Evolutionary conservation across 2,113 vertebrate species (phyloP), one percentile per base, ranked within the genome.

Genomic region (Erythrolamprus reginae): DNA sequence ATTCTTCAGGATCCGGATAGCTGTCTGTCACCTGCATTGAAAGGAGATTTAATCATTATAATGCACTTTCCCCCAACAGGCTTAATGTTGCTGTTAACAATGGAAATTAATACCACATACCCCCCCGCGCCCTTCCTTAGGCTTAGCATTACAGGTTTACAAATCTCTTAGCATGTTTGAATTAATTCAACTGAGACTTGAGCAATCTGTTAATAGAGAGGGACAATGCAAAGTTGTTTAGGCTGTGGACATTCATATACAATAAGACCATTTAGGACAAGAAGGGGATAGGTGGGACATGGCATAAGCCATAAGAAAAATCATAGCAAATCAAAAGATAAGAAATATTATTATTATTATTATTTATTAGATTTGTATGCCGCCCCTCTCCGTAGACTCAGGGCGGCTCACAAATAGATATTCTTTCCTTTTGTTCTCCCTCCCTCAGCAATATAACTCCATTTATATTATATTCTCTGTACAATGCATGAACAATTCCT

Each of bases 1-100:
- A 88, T 19, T 90, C 77, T 94, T 96, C 92, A 1, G 96, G 96
- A 45, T 96, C 94, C 45, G 95, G 91, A 50, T 89, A 88, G 87
- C 55, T 94, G 38, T 96, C 95, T 48, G 55, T 56, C 23, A 96
- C 94, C 96, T 97, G 53, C 10, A 42, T 58, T 7, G 52, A 93
- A 86, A 88, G 21, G 45, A 90, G 42, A 88, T 0, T 47, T 47
- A 65, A 42, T 2, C 17, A 0, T 77, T 89, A 45, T 42, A 5
- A 45, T 48, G 50, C 0, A 38, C 82, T 5, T 28, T 38, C 55
- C 24, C 77, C 65, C 26, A 87, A 82, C 23, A 53, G 89, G 50
- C 91, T 92, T 92, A 93, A 38, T 50, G 53, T 5, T 51, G 51
- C 19, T 82, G 45, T 88, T 86, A 45, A 82, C 10, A 15, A 33